Evolutionary conservation across 2,797 vertebrate species (phyloP).

Genomic region (Galago senegalensis): DNA sequence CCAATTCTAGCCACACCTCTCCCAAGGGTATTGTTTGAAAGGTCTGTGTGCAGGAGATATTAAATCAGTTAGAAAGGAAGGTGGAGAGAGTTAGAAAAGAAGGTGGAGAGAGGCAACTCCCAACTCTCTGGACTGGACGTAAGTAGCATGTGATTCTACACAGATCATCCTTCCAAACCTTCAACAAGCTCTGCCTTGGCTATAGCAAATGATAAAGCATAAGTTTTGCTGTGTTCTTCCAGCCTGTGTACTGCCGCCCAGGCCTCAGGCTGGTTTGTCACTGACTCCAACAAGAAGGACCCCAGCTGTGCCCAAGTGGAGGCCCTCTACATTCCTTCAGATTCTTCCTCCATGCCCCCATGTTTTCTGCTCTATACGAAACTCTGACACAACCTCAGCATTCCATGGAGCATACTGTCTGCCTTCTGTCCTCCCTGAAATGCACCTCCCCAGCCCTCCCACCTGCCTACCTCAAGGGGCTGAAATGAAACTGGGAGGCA

Average conservation of each 20-base stretch:
- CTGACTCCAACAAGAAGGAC: not conserved
- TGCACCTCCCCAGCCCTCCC: not conserved
- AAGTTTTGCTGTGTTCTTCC: not conserved
- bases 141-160: not conserved
- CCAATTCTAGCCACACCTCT: not conserved
- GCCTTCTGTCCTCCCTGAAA: not conserved
- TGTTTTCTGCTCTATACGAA: not conserved
- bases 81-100: not conserved
- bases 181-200: not conserved
- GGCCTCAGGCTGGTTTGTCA: not conserved
- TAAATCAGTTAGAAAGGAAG: not conserved
- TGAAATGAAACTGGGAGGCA: not conserved
- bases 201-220: not conserved
- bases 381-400: not conserved
- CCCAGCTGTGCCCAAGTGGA: too few species aligned
- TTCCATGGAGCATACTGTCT: not conserved
- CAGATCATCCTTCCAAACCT: not conserved
- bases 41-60: not conserved
- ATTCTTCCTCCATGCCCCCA: not conserved
- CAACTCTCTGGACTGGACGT: not conserved
- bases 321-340: not conserved
- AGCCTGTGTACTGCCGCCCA: not conserved
- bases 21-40: not conserved
- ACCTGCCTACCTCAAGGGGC: not conserved
- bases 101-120: not conserved